Evolutionary conservation across 2,888 invertebrate species (phyloP), one percentile per base, ranked within the genome.

Genomic region (Scaptomyza polygonia): DNA sequence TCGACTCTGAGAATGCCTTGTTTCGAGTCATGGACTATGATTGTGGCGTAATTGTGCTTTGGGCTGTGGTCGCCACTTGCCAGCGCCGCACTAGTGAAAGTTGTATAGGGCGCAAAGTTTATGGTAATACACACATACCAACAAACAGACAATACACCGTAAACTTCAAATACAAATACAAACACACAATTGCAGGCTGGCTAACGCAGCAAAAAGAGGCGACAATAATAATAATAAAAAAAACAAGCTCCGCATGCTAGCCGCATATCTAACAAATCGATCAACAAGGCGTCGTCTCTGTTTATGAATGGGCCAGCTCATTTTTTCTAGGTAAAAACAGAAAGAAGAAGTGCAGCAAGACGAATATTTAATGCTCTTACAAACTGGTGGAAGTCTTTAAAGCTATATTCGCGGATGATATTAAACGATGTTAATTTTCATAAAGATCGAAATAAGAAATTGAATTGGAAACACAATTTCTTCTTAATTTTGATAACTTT

Each of bases 231-330:
- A n/a, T n/a, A n/a, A n/a, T n/a, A n/a, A n/a, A n/a, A 43, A 65
- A 68, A 70, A 47, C 44, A 39, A 65, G 59, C 78, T 67, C 75
- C 3, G 70, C 70, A 77, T 81, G 84, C 79, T 69, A 56, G 53
- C 49, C 77, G 73, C 86, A 61, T 86, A 86, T 86, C 85, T 86
- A 71, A 72, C 72, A 75, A 74, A 86, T 86, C 77, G 84, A 86
- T 86, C 86, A 83, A 78, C 81, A 77, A 68, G 65, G 55, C 74
- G 65, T 68, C 54, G 67, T 64, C 69, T 66, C 52, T 62, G 53
- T 68, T 36, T 18, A 18, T 39, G 39, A 39, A 32, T 48, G 57
- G 40, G 43, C 54, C 52, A 54, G 44, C 45, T 57, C 67, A 77
- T 75, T 43, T 82, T 79, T 80, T 82, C 77, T 72, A 59, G 72